Conservation (phyloP, 2,888 invertebrate species). For the Heptascelio sp. region DNA sequence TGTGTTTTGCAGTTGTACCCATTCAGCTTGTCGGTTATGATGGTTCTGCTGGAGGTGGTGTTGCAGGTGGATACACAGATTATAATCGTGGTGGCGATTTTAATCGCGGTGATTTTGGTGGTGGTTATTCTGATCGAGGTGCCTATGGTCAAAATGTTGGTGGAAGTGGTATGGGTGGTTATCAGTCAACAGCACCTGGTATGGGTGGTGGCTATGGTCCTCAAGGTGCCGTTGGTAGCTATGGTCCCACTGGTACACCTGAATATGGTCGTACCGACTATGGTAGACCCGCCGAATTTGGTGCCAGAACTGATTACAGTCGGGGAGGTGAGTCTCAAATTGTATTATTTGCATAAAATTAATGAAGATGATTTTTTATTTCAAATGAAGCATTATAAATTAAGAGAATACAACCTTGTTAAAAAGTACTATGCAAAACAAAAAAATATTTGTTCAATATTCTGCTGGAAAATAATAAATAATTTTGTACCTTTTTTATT, state of each 20-base stretch:
- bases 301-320: constrained; percentile 81
- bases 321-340: constrained; percentile 68
- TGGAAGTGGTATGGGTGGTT: constrained; percentile 82
- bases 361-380: too few relatives aligned
- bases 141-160: constrained; percentile 82
- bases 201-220: constrained; percentile 83
- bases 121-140: constrained; percentile 82
- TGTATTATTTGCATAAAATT: too few relatives aligned
- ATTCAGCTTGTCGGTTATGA: constrained; percentile 81
- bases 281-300: constrained; percentile 81
- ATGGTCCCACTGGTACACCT: constrained; percentile 81
- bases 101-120: constrained; percentile 81
- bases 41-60: constrained; percentile 81
- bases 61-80: constrained; percentile 82
- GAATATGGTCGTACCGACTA: constrained; percentile 83
- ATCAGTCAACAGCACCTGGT: constrained; percentile 80
- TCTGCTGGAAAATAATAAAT: too few relatives aligned
- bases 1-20: constrained; percentile 79
- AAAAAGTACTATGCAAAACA: too few relatives aligned
- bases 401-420: too few relatives aligned
- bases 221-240: constrained; percentile 81
- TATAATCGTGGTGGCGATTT: constrained; percentile 83
- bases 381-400: too few relatives aligned
- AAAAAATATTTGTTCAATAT: too few relatives aligned
- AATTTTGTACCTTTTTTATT: too few relatives aligned